These are phyloP conservation scores for Sebastes oblongus DNA, from an alignment of 2,797 vertebrate species.

Conservation along the genomic window DNA sequence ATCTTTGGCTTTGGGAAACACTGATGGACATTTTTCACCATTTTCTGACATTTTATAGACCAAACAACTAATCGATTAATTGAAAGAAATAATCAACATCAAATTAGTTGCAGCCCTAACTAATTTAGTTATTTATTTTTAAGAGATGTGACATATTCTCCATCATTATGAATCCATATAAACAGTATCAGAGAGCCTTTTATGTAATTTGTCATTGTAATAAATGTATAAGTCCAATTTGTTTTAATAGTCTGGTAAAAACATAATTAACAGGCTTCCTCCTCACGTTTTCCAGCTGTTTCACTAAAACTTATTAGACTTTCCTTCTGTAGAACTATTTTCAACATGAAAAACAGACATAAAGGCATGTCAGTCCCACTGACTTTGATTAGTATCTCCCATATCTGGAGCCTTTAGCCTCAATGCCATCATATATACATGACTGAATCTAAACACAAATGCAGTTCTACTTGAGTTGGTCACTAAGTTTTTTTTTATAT, in stretches of 20 bases:
- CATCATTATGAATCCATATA: neutral
- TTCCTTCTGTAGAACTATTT: neutral
- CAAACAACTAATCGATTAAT: too few relatives aligned
- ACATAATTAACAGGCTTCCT: neutral
- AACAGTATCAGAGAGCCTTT: neutral
- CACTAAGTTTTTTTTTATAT: conserved; percentile 9
- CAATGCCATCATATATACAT: neutral
- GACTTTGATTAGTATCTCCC: neutral
- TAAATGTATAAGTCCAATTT: neutral
- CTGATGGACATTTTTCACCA: neutral
- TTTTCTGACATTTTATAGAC: neutral
- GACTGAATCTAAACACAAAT: neutral
- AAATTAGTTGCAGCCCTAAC: too few relatives aligned
- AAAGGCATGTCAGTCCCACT: neutral
- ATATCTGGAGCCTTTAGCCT: neutral
- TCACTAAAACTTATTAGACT: neutral
- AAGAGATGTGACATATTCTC: neutral
- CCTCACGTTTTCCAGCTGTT: neutral
- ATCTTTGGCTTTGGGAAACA: neutral
- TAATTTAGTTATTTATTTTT: neutral
- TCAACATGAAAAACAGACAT: neutral
- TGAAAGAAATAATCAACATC: too few relatives aligned
- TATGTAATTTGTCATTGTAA: neutral
- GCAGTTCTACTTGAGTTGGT: neutral
- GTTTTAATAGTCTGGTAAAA: neutral